Evolutionary conservation across 1,140 invertebrate species (phyloP).

Genomic region (Zaprionus camerounensis): DNA sequence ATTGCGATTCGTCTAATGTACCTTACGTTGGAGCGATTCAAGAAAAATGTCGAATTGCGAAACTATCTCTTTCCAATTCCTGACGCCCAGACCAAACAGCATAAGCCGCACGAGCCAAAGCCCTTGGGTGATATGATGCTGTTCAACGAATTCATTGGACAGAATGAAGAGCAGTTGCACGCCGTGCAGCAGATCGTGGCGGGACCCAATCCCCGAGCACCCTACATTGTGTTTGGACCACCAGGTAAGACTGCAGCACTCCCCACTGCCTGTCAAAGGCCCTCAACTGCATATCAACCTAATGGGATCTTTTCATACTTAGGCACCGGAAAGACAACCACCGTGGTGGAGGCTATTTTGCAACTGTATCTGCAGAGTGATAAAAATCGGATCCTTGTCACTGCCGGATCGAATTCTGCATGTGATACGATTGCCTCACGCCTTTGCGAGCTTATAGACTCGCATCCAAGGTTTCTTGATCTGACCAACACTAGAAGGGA

Average conservation of each 20-base stretch:
- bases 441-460: conserved; percentile 84
- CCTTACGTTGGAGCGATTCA: conserved; percentile 50
- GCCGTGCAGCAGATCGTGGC: conserved; percentile 62
- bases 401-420: conserved; percentile 91
- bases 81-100: background rate
- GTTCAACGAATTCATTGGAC: conserved; percentile 50
- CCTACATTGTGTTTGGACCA: conserved; percentile 75
- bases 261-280: background rate
- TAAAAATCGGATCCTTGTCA: conserved; percentile 87
- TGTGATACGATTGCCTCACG: conserved; percentile 88
- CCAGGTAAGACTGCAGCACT: conserved; percentile 58
- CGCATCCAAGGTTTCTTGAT: conserved; percentile 23
- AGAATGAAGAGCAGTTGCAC: conserved; percentile 68
- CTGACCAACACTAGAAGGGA: background rate
- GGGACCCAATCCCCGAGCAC: conserved; percentile 59
- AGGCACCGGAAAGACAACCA: conserved; percentile 91
- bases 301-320: background rate
- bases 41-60: conserved; percentile 20
- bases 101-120: background rate
- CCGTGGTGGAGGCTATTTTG: conserved; percentile 89
- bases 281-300: background rate
- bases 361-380: conserved; percentile 82
- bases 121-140: conserved; percentile 14
- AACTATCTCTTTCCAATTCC: conserved; percentile 54
- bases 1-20: conserved; percentile 50